phyloP scores from a whole-genome alignment of 2,113 vertebrate genomes.

The Epinephelus lanceolatus region DNA sequence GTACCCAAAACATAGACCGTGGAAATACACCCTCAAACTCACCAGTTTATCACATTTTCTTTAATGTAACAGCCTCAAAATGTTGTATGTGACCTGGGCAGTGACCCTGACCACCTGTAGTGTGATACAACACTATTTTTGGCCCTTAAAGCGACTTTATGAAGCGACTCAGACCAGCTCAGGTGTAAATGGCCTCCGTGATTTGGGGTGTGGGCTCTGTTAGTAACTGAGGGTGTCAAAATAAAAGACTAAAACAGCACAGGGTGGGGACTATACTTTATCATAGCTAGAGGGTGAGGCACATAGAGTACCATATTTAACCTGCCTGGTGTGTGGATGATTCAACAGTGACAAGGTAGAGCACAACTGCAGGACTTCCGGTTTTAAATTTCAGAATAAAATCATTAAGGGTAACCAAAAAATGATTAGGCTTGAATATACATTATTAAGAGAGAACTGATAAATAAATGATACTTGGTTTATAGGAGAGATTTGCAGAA shows the following conservation, averaged over 20 bases:
- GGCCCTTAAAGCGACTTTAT: neutral
- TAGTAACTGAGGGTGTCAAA: conserved; percentile 5
- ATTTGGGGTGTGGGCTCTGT: conserved; percentile 19
- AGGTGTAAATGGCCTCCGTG: neutral
- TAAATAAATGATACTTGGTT: neutral
- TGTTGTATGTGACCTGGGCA: too few species aligned
- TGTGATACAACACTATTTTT: neutral
- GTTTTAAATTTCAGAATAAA: conserved; percentile 45
- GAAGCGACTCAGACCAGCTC: neutral
- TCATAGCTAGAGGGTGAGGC: conserved; percentile 72
- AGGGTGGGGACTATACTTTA: conserved; percentile 73
- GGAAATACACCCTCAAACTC: neutral
- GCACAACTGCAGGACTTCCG: neutral
- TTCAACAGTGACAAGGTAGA: conserved; percentile 18
- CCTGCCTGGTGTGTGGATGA: conserved; percentile 46
- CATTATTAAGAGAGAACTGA: neutral
- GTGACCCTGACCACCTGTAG: neutral
- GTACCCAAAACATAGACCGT: neutral
- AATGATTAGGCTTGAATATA: neutral
- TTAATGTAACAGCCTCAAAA: neutral
- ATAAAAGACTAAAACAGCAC: conserved; percentile 18
- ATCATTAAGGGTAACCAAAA: neutral
- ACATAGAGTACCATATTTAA: conserved; percentile 54
- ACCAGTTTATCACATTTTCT: neutral
- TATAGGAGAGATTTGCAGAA: neutral